Percentiles rank a stretch among this genome's conserved stretches.
Evolutionary conservation across 2,888 invertebrate species (phyloP).

Genomic region (Pelosia muscerda): DNA sequence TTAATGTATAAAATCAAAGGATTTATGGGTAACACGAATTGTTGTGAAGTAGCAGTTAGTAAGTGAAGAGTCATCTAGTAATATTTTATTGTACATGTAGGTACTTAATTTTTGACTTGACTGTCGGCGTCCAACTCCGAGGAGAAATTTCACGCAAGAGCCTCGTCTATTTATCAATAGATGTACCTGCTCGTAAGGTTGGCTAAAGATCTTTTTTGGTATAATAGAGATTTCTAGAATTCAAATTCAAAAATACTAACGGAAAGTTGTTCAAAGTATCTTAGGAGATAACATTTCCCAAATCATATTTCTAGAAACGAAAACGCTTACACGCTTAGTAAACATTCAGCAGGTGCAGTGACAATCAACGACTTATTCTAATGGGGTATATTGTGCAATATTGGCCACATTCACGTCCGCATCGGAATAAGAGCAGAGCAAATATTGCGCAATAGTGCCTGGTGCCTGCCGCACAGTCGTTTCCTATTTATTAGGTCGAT

Average conservation of each 20-base stretch:
- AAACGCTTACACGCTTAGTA: conserved; percentile 29
- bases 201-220: too few relatives aligned
- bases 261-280: too few relatives aligned
- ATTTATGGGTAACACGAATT: background rate
- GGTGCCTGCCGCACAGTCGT: conserved; percentile 56
- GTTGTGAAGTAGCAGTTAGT: background rate
- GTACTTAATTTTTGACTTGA: too few relatives aligned
- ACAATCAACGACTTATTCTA: conserved; percentile 54
- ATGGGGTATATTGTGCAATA: conserved; percentile 67
- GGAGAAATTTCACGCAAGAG: too few relatives aligned
- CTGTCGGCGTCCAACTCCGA: too few relatives aligned
- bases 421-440: conserved; percentile 38
- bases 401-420: conserved; percentile 67
- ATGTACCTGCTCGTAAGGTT: too few relatives aligned
- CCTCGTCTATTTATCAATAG: too few relatives aligned
- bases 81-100: too few relatives aligned
- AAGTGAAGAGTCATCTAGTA: background rate
- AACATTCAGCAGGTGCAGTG: conserved; percentile 47
- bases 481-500: conserved; percentile 81
- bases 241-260: too few relatives aligned
- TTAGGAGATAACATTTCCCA: background rate
- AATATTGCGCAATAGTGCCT: conserved; percentile 68
- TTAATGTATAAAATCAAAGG: background rate
- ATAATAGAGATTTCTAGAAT: too few relatives aligned
- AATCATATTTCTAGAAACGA: background rate